Conservation (phyloP, 2,888 invertebrate species). For the Melinaea menophilus region DNA sequence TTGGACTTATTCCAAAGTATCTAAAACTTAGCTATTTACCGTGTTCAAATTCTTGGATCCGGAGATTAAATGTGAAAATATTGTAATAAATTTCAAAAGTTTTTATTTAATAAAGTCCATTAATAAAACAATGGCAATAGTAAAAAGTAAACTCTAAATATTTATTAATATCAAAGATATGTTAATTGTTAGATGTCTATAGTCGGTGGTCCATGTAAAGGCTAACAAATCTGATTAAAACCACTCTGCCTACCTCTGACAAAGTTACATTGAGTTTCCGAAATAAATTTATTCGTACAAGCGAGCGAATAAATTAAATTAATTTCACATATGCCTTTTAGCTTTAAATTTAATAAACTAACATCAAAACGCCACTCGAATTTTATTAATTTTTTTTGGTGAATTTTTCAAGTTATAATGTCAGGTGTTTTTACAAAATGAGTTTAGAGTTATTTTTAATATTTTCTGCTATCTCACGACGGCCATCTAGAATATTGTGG, state of each 20-base stretch:
- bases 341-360: constrained; percentile 19
- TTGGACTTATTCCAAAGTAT: constrained; percentile 67
- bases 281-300: constrained; percentile 25
- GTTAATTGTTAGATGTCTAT: not conserved
- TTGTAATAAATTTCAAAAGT: not conserved
- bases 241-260: constrained; percentile 13
- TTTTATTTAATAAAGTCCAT: no score
- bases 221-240: constrained; percentile 15
- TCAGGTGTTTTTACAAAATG: no score
- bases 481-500: no score
- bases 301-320: constrained; percentile 28
- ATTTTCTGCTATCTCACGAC: no score
- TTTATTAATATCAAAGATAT: not conserved
- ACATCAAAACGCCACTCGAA: not conserved
- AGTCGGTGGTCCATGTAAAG: constrained; percentile 8
- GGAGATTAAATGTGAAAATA: not conserved
- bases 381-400: constrained; percentile 7
- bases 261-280: constrained; percentile 15
- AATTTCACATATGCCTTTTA: constrained; percentile 25
- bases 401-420: not conserved
- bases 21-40: constrained; percentile 51
- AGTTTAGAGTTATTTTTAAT: no score
- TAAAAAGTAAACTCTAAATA: no score
- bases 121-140: no score
- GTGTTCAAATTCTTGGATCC: constrained; percentile 35